Conservation (phyloP, 2,888 invertebrate species). For the Notodonta ziczac region DNA sequence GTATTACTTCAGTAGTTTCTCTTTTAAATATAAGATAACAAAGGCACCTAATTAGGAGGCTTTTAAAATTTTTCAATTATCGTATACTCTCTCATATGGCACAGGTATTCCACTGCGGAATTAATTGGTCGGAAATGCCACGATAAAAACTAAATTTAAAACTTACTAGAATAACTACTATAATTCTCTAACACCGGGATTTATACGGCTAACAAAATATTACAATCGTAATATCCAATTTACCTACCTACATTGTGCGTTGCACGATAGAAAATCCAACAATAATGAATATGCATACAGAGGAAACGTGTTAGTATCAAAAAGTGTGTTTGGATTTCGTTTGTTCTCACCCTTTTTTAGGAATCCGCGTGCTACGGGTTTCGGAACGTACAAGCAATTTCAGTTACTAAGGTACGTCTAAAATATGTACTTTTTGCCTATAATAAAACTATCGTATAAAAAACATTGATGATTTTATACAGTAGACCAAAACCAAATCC, state of each 20-base stretch:
- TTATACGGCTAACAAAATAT: background rate
- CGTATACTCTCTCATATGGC: too few relatives aligned
- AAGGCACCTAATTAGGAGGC: too few relatives aligned
- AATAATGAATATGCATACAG: conserved; percentile 60
- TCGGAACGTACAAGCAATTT: background rate
- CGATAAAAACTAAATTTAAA: background rate
- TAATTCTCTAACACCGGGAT: background rate
- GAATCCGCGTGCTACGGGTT: conserved; percentile 1
- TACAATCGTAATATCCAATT: conserved; percentile 41
- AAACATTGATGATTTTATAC: too few relatives aligned
- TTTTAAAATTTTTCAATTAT: too few relatives aligned
- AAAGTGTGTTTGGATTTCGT: conserved; percentile 17
- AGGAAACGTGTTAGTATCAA: conserved; percentile 36
- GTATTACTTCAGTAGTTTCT: too few relatives aligned
- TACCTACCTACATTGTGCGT: conserved; percentile 14
- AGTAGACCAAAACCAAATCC: too few relatives aligned
- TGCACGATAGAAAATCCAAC: conserved; percentile 46
- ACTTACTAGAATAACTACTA: background rate
- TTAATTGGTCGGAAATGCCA: too few relatives aligned
- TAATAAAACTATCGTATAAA: too few relatives aligned
- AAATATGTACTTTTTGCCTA: too few relatives aligned
- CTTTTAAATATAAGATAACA: too few relatives aligned
- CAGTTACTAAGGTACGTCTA: too few relatives aligned
- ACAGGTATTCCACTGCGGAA: too few relatives aligned
- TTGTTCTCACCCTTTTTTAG: conserved; percentile 10